phyloP scores from a whole-genome alignment of 2,797 vertebrate species.

The Tarsius wallacei region DNA sequence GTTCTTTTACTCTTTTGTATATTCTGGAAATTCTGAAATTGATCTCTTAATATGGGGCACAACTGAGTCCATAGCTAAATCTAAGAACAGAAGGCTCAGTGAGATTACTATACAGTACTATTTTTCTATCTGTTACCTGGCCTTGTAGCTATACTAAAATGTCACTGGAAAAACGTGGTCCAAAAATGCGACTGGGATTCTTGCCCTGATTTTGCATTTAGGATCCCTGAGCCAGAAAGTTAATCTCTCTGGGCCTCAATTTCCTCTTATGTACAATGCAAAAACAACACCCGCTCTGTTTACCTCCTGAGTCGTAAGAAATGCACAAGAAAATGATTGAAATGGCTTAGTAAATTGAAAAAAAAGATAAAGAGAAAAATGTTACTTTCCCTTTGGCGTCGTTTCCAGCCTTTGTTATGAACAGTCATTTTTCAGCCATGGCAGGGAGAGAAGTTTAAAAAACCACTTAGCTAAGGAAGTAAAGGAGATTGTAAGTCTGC shows the following conservation, averaged over 20 bases:
- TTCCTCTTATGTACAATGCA: constrained; percentile 44
- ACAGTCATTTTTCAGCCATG: constrained; percentile 74
- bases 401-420: constrained; percentile 74
- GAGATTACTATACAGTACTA: not conserved
- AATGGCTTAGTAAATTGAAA: constrained; percentile 59
- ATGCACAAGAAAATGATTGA: constrained; percentile 42
- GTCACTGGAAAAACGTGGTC: constrained; percentile 8
- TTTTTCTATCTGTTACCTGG: not conserved
- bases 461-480: not conserved
- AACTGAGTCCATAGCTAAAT: not conserved
- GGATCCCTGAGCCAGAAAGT: not conserved
- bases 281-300: not conserved
- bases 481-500: constrained; percentile 46
- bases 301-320: constrained; percentile 52
- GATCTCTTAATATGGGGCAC: not conserved
- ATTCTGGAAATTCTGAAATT: constrained; percentile 30
- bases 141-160: constrained; percentile 53
- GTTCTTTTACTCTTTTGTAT: not conserved
- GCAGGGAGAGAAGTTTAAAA: constrained; percentile 66
- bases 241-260: not conserved
- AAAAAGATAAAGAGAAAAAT: constrained; percentile 72
- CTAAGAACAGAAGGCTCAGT: not conserved
- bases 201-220: constrained; percentile 59
- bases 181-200: not conserved
- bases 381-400: constrained; percentile 68